Conservation (phyloP, 1,140 invertebrate genomes). For the Acromyrmex echinatior region DNA sequence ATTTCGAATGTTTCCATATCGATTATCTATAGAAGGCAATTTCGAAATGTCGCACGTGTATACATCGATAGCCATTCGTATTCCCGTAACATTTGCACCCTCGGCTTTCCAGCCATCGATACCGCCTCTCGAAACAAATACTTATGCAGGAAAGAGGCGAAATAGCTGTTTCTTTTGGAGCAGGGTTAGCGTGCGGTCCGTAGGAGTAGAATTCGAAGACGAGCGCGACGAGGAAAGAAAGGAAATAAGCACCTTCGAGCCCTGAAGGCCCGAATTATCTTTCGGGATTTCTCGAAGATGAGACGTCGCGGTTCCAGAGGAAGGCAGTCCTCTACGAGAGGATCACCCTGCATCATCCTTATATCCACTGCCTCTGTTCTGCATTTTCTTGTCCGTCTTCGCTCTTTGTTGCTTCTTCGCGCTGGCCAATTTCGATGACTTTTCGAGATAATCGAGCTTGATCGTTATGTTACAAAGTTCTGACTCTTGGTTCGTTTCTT, state of each 20-base stretch:
- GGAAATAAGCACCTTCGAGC: constrained; percentile 64
- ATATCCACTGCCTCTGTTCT: constrained; percentile 7
- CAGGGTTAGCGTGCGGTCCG: constrained; percentile 39
- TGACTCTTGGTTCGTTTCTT: constrained; percentile 21
- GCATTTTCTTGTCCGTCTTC: neutral
- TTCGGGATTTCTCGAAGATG: constrained; percentile 62
- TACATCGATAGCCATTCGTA: constrained; percentile 13
- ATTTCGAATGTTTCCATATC: constrained; percentile 2
- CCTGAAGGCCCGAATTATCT: constrained; percentile 61
- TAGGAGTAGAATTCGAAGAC: constrained; percentile 22
- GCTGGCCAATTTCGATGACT: constrained; percentile 56
- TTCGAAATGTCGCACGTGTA: neutral
- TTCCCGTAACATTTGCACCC: constrained; percentile 32
- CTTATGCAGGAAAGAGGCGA: constrained; percentile 2
- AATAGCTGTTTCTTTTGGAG: constrained; percentile 16
- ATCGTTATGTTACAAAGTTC: constrained; percentile 48
- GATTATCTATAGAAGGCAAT: constrained; percentile 17
- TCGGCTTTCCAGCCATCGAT: constrained; percentile 12
- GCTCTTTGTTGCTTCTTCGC: neutral
- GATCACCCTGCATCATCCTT: constrained; percentile 4
- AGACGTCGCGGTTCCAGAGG: constrained; percentile 33
- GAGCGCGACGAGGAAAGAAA: constrained; percentile 7
- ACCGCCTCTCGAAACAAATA: constrained; percentile 27
- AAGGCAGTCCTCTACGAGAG: neutral
- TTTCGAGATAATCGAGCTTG: constrained; percentile 56